Percentiles rank a stretch among this genome's conserved stretches.
phyloP scores from a whole-genome alignment of 2,888 invertebrate genomes.

The Ametastegia equiseti region DNA sequence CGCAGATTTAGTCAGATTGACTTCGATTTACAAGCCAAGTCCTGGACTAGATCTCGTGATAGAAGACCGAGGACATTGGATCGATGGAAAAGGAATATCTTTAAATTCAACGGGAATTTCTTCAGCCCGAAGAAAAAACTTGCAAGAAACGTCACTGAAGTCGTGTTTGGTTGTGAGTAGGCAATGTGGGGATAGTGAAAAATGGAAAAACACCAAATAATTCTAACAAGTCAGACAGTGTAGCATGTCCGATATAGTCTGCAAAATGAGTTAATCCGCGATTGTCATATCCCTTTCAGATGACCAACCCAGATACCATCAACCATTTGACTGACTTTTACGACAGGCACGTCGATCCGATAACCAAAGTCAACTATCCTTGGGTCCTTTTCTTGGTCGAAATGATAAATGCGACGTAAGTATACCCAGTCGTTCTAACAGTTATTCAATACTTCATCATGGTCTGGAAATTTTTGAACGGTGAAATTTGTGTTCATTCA shows the following conservation, averaged over 20 bases:
- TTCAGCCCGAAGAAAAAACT: constrained; percentile 64
- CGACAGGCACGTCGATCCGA: constrained; percentile 68
- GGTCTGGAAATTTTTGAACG: not conserved
- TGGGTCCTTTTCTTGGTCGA: constrained; percentile 67
- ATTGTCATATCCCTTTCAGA: constrained; percentile 54
- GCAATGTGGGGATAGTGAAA: not conserved
- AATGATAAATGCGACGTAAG: constrained; percentile 72
- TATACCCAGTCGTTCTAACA: constrained; percentile 21
- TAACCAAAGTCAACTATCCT: constrained; percentile 70
- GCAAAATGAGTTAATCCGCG: not conserved
- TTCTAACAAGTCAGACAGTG: too few relatives aligned
- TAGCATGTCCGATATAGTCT: not conserved
- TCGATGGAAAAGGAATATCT: constrained; percentile 54
- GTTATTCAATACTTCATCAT: not conserved
- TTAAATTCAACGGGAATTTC: constrained; percentile 53
- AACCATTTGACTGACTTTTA: constrained; percentile 76
- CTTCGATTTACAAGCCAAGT: constrained; percentile 65
- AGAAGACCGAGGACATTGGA: constrained; percentile 68
- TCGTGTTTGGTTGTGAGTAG: constrained; percentile 64
- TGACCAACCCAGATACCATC: constrained; percentile 72
- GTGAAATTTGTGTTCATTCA: not conserved
- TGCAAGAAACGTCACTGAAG: constrained; percentile 63
- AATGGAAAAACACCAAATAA: not conserved
- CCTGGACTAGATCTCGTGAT: constrained; percentile 55
- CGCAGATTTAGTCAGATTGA: constrained; percentile 55